Evolutionary conservation across 2,113 vertebrate species (phyloP).

Genomic region (Ursus arctos): DNA sequence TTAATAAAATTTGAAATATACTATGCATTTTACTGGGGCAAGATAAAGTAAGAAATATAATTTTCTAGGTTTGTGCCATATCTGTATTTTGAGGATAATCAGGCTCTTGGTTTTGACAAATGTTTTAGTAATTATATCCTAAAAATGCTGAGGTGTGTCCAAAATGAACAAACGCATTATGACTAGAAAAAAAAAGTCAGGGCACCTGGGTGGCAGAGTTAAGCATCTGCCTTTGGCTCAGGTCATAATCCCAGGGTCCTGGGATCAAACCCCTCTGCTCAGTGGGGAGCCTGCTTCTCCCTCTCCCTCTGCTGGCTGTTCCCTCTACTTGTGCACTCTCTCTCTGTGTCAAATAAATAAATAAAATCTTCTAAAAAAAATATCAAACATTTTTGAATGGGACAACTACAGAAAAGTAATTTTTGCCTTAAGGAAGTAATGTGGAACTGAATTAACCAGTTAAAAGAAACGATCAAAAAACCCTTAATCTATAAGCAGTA

Average conservation of each 20-base stretch:
- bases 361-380: background rate
- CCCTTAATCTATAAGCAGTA: conserved; percentile 36
- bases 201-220: too few species aligned
- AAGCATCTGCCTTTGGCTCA: too few species aligned
- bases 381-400: background rate
- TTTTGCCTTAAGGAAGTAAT: background rate
- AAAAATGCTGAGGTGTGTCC: background rate
- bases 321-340: too few species aligned
- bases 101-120: background rate
- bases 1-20: conserved; percentile 60
- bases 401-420: conserved; percentile 35
- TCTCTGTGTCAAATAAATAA: too few species aligned
- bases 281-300: too few species aligned
- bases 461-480: background rate
- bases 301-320: too few species aligned
- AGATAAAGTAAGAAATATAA: conserved; percentile 54
- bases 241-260: too few species aligned
- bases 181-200: background rate
- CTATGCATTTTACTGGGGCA: conserved; percentile 10
- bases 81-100: conserved; percentile 22
- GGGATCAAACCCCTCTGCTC: too few species aligned
- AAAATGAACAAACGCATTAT: background rate
- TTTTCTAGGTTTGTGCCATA: background rate
- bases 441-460: background rate
- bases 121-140: conserved; percentile 46